Conservation (phyloP, 2,888 invertebrate genomes). For the Nipponacmea schrenckii region DNA sequence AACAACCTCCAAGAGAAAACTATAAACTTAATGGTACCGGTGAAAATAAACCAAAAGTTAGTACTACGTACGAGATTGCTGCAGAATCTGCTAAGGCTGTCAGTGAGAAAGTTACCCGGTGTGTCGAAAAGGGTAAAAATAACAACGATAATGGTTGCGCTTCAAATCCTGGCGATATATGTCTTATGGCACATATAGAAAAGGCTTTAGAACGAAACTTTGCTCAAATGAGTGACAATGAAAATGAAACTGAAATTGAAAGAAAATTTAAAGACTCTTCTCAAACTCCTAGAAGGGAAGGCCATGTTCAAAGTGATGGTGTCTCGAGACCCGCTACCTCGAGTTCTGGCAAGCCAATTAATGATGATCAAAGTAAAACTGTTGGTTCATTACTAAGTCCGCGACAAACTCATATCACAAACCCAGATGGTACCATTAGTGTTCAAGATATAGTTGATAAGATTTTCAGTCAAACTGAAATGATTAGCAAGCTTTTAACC, state of each 20-base stretch:
- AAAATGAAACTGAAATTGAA: conserved; percentile 16
- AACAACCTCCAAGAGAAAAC: conserved; percentile 23
- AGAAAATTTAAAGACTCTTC: conserved; percentile 9
- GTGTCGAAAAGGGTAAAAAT: neutral
- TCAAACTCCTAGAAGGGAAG: neutral
- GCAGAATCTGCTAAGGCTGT: neutral
- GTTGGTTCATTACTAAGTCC: neutral
- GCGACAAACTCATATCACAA: conserved; percentile 3
- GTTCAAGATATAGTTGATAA: conserved; percentile 52
- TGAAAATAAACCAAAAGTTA: conserved; percentile 1
- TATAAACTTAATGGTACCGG: conserved; percentile 9
- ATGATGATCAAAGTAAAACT: neutral
- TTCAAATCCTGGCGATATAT: conserved; percentile 12
- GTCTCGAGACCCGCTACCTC: neutral
- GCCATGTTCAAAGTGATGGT: neutral
- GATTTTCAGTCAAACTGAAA: conserved; percentile 47
- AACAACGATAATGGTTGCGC: neutral
- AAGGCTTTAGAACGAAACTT: conserved; percentile 50
- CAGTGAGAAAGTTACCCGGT: neutral
- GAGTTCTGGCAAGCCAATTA: neutral
- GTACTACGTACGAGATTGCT: conserved; percentile 10
- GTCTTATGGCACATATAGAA: conserved; percentile 54
- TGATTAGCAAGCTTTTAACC: conserved; percentile 32
- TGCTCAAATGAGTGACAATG: conserved; percentile 29
- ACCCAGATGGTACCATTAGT: conserved; percentile 36